Percentiles rank a stretch among this genome's conserved stretches.
Evolutionary conservation across 2,888 invertebrate genomes (phyloP).

Genomic region (Philonicus albiceps): DNA sequence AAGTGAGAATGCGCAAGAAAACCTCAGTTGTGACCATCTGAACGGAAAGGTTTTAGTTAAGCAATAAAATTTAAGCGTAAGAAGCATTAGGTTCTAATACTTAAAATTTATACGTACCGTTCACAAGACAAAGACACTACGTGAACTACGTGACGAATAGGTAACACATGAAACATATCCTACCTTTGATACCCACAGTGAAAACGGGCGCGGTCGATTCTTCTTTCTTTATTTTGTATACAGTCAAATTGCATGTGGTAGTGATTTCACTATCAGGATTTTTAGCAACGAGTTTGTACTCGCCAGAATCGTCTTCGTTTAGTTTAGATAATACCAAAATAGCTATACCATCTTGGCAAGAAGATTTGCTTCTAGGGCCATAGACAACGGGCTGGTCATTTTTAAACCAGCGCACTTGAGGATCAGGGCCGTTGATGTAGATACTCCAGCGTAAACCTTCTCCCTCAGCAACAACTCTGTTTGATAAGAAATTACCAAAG

Average conservation of each 20-base stretch:
- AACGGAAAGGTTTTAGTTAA: background rate
- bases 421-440: conserved; percentile 77
- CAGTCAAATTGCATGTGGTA: conserved; percentile 73
- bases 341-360: conserved; percentile 74
- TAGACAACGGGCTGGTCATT: conserved; percentile 71
- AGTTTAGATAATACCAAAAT: conserved; percentile 77
- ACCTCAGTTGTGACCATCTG: background rate
- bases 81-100: background rate
- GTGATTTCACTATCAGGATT: conserved; percentile 76
- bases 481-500: conserved; percentile 79
- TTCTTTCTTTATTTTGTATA: conserved; percentile 74
- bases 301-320: conserved; percentile 74
- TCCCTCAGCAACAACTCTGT: conserved; percentile 77
- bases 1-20: background rate
- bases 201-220: conserved; percentile 76
- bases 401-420: conserved; percentile 77
- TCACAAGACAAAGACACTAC: conserved; percentile 24
- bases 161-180: conserved; percentile 49
- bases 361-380: conserved; percentile 69
- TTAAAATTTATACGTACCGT: conserved; percentile 24
- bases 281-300: conserved; percentile 78
- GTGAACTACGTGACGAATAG: conserved; percentile 42
- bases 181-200: conserved; percentile 77
- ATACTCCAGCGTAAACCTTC: conserved; percentile 81
- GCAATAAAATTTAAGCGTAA: background rate